A percentile compares a stretch with the other conserved stretches of the same genome.
phyloP scores from a whole-genome alignment of 2,797 vertebrate genomes.

The Erithacus rubecula region DNA sequence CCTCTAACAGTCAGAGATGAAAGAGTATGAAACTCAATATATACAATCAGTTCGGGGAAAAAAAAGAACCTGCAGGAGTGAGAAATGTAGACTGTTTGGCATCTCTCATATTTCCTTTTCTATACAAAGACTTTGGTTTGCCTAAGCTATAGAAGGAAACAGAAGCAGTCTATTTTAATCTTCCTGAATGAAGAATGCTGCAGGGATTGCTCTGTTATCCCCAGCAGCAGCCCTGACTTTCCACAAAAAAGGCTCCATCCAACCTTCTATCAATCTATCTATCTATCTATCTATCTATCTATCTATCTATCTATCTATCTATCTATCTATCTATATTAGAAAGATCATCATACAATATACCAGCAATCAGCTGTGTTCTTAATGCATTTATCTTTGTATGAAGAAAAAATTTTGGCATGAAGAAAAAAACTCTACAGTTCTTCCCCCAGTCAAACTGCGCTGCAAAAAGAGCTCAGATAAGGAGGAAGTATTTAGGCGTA shows the following conservation, averaged over 20 bases:
- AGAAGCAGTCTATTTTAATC: constrained; percentile 58
- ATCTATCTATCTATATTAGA: background rate
- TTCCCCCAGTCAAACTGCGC: background rate
- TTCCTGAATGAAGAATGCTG: background rate
- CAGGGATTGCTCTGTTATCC: constrained; percentile 42
- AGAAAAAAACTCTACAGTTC: background rate
- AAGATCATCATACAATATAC: background rate
- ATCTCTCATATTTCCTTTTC: background rate
- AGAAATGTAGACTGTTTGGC: background rate
- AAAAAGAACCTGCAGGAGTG: background rate
- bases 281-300: background rate
- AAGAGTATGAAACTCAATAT: background rate
- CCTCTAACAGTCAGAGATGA: background rate
- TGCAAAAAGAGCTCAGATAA: constrained; percentile 2
- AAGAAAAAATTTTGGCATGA: background rate
- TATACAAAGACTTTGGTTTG: constrained; percentile 34
- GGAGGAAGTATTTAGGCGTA: background rate
- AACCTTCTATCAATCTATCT: background rate
- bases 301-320: background rate
- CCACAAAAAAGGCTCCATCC: background rate
- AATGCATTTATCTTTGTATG: background rate
- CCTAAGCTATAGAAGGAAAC: constrained; percentile 41
- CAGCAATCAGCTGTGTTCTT: background rate
- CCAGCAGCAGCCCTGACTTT: constrained; percentile 40
- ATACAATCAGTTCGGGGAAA: background rate